A percentile compares a stretch with the other conserved stretches of the same genome.
Conservation (phyloP, 2,797 vertebrate species). For the Eidolon dupreanum region DNA sequence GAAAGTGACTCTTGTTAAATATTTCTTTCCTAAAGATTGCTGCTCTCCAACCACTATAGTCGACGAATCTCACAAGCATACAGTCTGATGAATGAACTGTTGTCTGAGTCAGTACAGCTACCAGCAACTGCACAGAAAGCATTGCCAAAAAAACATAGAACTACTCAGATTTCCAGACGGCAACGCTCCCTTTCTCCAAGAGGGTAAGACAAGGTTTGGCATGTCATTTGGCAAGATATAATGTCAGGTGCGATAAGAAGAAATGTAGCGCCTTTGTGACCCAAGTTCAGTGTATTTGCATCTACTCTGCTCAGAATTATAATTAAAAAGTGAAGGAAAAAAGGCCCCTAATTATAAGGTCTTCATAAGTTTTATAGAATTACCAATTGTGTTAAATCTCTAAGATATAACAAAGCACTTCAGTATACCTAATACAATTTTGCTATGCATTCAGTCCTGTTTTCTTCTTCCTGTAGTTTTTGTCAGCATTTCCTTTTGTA, state of each 20-base stretch:
- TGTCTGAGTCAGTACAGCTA: conserved; percentile 79
- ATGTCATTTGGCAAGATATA: neutral
- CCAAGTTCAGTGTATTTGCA: neutral
- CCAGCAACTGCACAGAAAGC: conserved; percentile 21
- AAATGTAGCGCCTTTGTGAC: neutral
- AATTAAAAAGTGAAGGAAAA: neutral
- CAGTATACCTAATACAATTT: neutral
- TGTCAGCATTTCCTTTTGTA: neutral
- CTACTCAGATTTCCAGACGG: neutral
- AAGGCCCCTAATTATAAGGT: neutral
- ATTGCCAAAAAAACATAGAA: neutral
- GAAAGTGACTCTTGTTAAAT: conserved; percentile 7
- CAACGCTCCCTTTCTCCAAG: neutral
- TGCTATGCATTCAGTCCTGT: neutral
- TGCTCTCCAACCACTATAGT: conserved; percentile 89
- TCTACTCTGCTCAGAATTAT: neutral
- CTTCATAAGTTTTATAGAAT: neutral
- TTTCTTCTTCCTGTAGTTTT: neutral
- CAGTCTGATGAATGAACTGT: conserved; percentile 89
- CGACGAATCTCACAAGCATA: conserved; percentile 90
- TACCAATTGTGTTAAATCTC: neutral
- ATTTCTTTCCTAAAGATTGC: conserved; percentile 82
- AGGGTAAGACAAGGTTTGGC: conserved; percentile 74
- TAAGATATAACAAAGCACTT: neutral
- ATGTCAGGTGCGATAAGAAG: neutral